Percentiles rank a stretch among this genome's conserved stretches.
These are phyloP conservation scores for Microctonus hyperodae DNA, from an alignment of 2,888 invertebrate genomes.

Conservation along the genomic window DNA sequence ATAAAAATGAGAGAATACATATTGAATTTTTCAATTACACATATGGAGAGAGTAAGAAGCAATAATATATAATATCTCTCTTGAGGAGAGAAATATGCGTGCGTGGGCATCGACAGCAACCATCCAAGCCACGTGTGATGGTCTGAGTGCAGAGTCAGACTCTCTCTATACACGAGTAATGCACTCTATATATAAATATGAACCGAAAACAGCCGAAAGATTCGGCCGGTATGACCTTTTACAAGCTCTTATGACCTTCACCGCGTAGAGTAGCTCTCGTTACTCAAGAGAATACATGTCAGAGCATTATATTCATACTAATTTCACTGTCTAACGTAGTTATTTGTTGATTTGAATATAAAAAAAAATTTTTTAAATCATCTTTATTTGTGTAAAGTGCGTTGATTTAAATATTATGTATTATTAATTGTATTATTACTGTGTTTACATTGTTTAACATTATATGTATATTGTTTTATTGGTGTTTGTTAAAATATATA, in stretches of 20 bases:
- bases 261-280: neutral
- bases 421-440: too few relatives aligned
- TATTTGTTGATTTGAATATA: neutral
- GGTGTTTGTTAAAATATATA: too few relatives aligned
- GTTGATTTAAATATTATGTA: neutral
- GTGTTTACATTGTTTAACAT: too few relatives aligned
- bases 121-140: conserved; percentile 4
- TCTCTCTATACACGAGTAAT: neutral
- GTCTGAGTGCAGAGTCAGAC: neutral
- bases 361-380: neutral
- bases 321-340: neutral
- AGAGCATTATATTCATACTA: neutral
- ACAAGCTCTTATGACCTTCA: conserved; percentile 53
- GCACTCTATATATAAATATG: conserved; percentile 1
- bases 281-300: neutral
- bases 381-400: neutral
- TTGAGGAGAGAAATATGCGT: too few relatives aligned
- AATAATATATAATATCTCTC: too few relatives aligned
- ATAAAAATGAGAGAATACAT: too few relatives aligned
- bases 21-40: too few relatives aligned
- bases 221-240: conserved; percentile 50
- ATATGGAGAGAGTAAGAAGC: neutral
- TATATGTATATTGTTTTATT: too few relatives aligned
- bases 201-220: conserved; percentile 27
- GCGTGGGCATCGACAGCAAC: neutral